Base-by-base conservation (phyloP, 2,888 invertebrate species). In the Acleris sparsana region DNA sequence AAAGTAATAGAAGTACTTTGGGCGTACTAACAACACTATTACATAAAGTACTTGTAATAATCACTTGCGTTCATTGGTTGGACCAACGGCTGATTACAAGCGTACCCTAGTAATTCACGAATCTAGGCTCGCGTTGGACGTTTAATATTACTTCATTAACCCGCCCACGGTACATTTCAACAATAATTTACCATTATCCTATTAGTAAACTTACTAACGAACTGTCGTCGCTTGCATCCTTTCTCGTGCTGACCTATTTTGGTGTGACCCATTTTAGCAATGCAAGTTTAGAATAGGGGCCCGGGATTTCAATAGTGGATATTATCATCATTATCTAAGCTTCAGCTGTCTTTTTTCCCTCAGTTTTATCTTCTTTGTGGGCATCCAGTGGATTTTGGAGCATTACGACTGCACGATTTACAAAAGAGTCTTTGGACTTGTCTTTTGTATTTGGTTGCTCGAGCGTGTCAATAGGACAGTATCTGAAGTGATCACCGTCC, bases 141-240 rank as follows among this genome's bases (percentile, higher is more conserved):
- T 59, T 60, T 53, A 55, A 29, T 48, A 58, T 59, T 25, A 55
- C 53, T 64, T 61, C 20, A 65, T 55, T 60, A 46, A 29, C 43
- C 55, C 62, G 20, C 55, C 55, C 49, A 61, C 65, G 22, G 43
- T 43, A 57, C 46, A 46, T 57, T 52, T 57, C 17, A 46, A 46
- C 65, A 64, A 43, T 60, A 60, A 60, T 60, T 64, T 64, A 49
- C 44, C 20, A 64, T 64, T 64, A 60, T 64, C 64, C 60, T 61
- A 58, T 56, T 61, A 49, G 53, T 17, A 49, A 60, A 64, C 22
- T 64, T 49, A 51, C 29, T 64, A 65, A 65, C 55, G 49, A 65
- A 48, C 33, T 13, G 18, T 20, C n/a, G 61, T 18, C 43, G 60
- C 55, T 44, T 65, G 65, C 65, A 65, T 65, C 60, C 59, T 64